Base-by-base conservation (phyloP, 1,140 invertebrate genomes). In the Onthophagus taurus region DNA sequence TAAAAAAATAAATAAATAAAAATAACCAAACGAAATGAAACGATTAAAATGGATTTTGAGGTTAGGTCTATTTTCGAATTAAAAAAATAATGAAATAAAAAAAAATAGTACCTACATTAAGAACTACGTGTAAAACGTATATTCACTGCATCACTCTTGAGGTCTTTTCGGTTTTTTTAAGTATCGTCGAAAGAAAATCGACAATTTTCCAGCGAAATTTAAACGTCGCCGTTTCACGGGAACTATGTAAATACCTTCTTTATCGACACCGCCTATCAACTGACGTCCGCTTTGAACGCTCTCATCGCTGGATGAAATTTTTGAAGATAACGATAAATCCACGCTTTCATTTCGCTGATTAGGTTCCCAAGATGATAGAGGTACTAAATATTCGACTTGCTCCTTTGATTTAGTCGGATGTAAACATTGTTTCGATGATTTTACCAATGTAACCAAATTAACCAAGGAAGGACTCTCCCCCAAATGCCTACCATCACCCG, bases 321-420 rank as follows among this genome's bases (percentile, higher is more conserved):
- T 17, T 4, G 24, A 8, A 3, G 35, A 37, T 12, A 37, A 18
- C n/a, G n/a, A 19, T 21, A 21, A 19, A 21, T 37, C 4, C 19
- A 20, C 18, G 35, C 14, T 21, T 37, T 4, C 8, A 21, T 21
- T 7, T 37, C 35, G 18, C 20, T 16, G 5, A 26, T 11, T 24
- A 41, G 58, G 57, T 38, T 63, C 59, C 59, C 61, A 63, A 0
- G 59, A 63, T 6, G 56, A 60, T 9, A 63, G 31, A 1, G 61
- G 58, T 8, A 63, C 57, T 20, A 63, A 44, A 47, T 61, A 61
- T 44, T 63, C 58, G 17, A 53, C 31, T 12, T 50, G 37, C 20
- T 42, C 44, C 6, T 31, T 13, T 11, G 4, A 20, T n/a, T 37
- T 48, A 7, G 12, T 41, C 14, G 49, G 48, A 18, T 37, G 37